phyloP scores from a whole-genome alignment of 2,113 vertebrate species.

The Bostrychus sinensis region DNA sequence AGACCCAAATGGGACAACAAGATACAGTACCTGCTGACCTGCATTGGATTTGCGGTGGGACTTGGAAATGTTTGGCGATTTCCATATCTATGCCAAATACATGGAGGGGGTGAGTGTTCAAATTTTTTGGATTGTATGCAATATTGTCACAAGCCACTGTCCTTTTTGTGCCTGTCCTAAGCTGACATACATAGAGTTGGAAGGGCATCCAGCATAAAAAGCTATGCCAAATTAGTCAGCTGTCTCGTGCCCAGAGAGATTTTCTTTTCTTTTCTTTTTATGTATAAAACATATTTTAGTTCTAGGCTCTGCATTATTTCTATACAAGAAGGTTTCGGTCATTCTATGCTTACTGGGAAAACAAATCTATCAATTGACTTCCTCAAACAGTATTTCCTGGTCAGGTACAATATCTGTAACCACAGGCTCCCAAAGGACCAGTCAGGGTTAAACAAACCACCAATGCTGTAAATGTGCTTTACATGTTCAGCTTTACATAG shows the following conservation, averaged over 20 bases:
- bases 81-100: conserved; percentile 88
- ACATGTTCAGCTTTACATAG: conserved; percentile 11
- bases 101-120: conserved; percentile 86
- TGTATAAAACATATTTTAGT: no score
- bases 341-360: no score
- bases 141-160: neutral
- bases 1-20: conserved; percentile 89
- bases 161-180: neutral
- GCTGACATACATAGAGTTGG: no score
- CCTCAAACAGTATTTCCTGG: no score
- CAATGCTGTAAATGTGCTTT: conserved; percentile 7
- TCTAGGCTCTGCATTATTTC: no score
- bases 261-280: no score
- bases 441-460: conserved; percentile 29
- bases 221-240: no score
- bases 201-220: no score
- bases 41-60: conserved; percentile 87
- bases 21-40: conserved; percentile 86
- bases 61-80: conserved; percentile 91
- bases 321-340: no score
- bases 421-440: neutral
- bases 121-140: neutral
- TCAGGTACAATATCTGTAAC: no score
- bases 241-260: no score
- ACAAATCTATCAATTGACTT: neutral